phyloP scores from a whole-genome alignment of 1,140 invertebrate species.

The Caenorhabditis briggsae region DNA sequence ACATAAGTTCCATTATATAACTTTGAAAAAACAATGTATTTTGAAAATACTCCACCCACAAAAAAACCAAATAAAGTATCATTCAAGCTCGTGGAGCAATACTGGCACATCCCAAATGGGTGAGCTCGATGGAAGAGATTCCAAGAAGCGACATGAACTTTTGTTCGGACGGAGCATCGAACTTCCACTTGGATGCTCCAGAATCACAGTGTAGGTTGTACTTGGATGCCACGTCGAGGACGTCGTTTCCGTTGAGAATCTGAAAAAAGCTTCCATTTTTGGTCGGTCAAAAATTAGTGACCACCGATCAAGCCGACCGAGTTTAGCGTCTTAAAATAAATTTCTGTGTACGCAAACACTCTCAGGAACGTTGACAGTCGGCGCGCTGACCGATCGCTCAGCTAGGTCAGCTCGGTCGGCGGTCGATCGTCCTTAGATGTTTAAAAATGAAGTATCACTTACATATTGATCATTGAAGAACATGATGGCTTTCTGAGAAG shows the following conservation, averaged over 20 bases:
- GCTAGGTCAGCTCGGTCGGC: no score
- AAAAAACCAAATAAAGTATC: neutral
- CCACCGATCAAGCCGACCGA: no score
- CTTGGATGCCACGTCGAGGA: neutral
- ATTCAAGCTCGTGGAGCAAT: neutral
- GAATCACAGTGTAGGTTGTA: conserved; percentile 16
- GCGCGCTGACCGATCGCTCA: no score
- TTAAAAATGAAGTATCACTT: neutral
- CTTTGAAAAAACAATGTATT: no score
- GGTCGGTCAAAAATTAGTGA: no score
- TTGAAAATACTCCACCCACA: no score
- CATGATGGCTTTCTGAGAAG: neutral
- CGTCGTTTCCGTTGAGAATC: conserved; percentile 15
- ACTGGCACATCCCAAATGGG: conserved; percentile 16
- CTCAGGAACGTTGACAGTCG: no score
- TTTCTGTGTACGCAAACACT: no score
- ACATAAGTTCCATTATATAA: no score
- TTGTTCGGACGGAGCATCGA: neutral
- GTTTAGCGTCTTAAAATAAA: no score
- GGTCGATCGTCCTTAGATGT: neutral
- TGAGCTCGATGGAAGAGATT: neutral
- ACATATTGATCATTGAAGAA: conserved; percentile 43
- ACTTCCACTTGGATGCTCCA: neutral
- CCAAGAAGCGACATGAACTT: neutral
- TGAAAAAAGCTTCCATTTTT: neutral